Evolutionary conservation across 2,113 vertebrate species (phyloP), one percentile per base, ranked within the genome.

Genomic region (Elanus axillaris): DNA sequence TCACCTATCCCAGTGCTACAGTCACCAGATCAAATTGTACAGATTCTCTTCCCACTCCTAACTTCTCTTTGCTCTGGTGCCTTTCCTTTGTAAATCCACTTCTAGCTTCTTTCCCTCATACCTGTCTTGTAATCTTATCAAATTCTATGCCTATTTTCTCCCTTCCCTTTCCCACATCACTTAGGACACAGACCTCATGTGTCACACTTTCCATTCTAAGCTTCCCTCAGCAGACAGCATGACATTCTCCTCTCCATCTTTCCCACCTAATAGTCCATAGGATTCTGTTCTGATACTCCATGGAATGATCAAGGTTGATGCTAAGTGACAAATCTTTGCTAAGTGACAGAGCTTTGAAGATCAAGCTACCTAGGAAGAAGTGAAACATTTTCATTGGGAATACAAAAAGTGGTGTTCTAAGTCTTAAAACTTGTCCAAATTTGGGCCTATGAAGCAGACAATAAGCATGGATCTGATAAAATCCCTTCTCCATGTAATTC

Each of bases 111-210:
- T 64, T 64, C 4, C 18, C 12, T 7, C 6, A 36, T 14, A 55
- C 4, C 6, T 0, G 2, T n/a, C 40, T 74, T 27, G 31, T 73
- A 58, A 36, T 11, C 16, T 74, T 53, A 15, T 0, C 34, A 14
- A 38, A 53, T 50, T 79, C 47, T 88, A 25, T 11, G 43, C 6
- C 42, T 0, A 10, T 4, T 87, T 74, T 34, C 31, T 68, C 50
- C 42, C 16, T 85, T 81, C 60, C n/a, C 73, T 72, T 42, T 76
- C 58, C 55, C 29, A 19, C 8, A 6, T 43, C 31, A 47, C 19
- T 58, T 43, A 53, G 0, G 12, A 55, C 19, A 72, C 16, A 72
- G 73, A 68, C 7, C 29, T 58, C 0, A 0, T 6, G 20, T 12
- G 31, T 14, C 29, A 36, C 16, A 29, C 42, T 48, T 36, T 67